Evolutionary conservation across 2,888 invertebrate species (phyloP), one percentile per base, ranked within the genome.

Genomic region (Oligia fasciuncula): DNA sequence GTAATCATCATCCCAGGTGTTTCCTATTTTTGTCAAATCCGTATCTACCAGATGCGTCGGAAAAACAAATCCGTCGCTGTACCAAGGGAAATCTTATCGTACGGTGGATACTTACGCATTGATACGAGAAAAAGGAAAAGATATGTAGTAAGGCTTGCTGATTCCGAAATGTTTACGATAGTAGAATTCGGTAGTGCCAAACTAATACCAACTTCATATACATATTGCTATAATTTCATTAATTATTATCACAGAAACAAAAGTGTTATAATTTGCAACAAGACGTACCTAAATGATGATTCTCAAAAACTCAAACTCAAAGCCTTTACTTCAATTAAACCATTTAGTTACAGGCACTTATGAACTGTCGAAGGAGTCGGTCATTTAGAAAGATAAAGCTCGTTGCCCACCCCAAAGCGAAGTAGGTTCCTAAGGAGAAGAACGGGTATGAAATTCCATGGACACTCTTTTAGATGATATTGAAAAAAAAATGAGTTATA

Each of bases 11-110:
- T 49, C 11, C 78, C 23, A 35, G 77, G 29, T 49, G 4, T 83
- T 78, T 35, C n/a, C 63, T 19, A 43, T 19, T 35, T 63, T 78
- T 84, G 57, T 49, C 57, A 65, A 79, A 79, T 80, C 84, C 68
- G 62, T 65, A 78, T 69, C 57, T 63, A 51, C 40, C 84, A 80
- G 79, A 65, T 79, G 79, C 35, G 79, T 43, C 68, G 65, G 84
- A 9, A 79, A 75, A 69, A 78, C 40, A 68, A 63, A 84, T 69
- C 68, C 57, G 57, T 35, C 4, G 84, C 0, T 3, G 84, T 78
- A 49, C 14, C 80, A 23, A 9, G 84, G 84, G 80, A 80, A 80
- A 80, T 80, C 84, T 84, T 84, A 78, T 63, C 63, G 79, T 23
- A 19, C 40, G 62, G 63, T 19, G n/a, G 40, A 62, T 40, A 82